Percentiles rank a stretch among this genome's conserved stretches.
phyloP scores from a whole-genome alignment of 2,113 vertebrate genomes.

The Laticauda laticaudata region DNA sequence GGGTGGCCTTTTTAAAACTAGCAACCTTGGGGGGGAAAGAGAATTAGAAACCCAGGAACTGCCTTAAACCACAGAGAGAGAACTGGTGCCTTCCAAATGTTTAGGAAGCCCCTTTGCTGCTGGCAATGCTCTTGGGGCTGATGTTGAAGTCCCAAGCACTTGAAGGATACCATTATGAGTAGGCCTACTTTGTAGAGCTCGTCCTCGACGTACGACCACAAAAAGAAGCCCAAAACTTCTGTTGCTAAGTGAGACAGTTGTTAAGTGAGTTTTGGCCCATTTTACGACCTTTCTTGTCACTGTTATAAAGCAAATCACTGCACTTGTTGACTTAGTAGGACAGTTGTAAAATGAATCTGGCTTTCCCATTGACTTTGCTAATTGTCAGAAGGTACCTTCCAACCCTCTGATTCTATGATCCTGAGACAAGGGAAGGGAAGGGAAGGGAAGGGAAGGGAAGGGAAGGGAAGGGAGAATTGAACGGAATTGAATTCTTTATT shows the following conservation, averaged over 20 bases:
- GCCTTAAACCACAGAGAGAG: not conserved
- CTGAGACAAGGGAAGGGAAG: rapidly evolving
- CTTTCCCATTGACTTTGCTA: not conserved
- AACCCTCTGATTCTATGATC: no score
- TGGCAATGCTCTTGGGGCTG: no score
- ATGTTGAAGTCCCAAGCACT: not conserved
- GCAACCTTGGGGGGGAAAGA: not conserved
- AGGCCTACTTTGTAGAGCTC: not conserved
- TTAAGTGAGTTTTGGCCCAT: not conserved
- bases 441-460: rapidly evolving
- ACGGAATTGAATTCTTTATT: no score
- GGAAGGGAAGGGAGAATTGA: no score
- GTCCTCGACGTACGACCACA: not conserved
- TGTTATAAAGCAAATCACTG: not conserved
- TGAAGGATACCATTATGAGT: not conserved
- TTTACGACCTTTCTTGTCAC: not conserved
- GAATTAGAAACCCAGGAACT: not conserved
- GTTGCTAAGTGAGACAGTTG: not conserved
- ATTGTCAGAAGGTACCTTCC: not conserved
- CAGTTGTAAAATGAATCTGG: not conserved
- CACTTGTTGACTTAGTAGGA: not conserved
- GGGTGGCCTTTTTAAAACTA: not conserved
- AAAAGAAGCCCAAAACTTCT: not conserved
- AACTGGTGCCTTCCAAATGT: not conserved
- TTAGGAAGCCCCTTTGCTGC: not conserved